Evolutionary conservation across 2,113 vertebrate species (phyloP).

Genomic region (Shinisaurus crocodilurus): DNA sequence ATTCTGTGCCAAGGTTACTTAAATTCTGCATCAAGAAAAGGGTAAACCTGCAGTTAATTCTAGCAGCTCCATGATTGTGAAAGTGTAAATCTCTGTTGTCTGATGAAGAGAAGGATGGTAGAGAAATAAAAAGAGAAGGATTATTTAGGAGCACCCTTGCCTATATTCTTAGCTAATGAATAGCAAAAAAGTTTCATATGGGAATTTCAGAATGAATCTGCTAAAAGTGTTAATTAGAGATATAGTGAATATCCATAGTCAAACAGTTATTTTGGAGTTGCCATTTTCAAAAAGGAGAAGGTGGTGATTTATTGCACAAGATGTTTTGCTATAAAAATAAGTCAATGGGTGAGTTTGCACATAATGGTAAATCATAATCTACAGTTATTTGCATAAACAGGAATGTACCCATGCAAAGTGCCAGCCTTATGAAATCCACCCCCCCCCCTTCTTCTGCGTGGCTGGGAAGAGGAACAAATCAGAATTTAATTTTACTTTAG

Average conservation of each 20-base stretch:
- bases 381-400: not conserved
- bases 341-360: not conserved
- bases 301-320: not conserved
- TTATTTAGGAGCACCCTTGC: not conserved
- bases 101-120: not conserved
- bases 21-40: not conserved
- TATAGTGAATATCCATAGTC: not conserved
- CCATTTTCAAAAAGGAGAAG: not conserved
- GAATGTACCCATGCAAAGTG: not conserved
- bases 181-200: not conserved
- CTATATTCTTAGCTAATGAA: not conserved
- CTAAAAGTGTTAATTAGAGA: not conserved
- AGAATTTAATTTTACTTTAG: not conserved
- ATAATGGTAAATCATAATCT: not conserved
- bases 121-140: conserved; percentile 18
- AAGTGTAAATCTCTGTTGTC: not conserved
- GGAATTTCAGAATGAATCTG: not conserved
- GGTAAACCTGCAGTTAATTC: not conserved
- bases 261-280: not conserved
- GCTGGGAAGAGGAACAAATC: not conserved
- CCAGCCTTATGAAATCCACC: not conserved
- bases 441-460: no score
- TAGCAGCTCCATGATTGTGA: not conserved
- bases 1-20: no score
- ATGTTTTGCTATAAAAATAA: no score